Evolutionary conservation across 2,113 vertebrate species (phyloP).

Genomic region (Phalacrocorax carbo): DNA sequence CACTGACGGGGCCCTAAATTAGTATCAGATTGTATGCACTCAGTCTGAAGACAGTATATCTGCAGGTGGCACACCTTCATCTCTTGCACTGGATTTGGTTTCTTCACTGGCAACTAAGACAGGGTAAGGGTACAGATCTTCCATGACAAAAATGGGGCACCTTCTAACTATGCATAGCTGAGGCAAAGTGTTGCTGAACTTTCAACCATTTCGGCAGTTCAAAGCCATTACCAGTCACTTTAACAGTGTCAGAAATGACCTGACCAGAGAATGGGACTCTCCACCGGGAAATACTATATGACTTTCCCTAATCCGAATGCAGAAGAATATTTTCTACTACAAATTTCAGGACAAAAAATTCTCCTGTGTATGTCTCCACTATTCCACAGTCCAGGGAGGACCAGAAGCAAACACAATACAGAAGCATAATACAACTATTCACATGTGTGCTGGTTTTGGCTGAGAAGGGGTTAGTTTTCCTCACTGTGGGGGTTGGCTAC

Average conservation of each 20-base stretch:
- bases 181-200: background rate
- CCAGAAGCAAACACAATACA: background rate
- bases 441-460: background rate
- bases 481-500: too few species aligned
- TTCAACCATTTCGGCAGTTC: background rate
- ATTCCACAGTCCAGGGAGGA: background rate
- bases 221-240: background rate
- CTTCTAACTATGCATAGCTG: background rate
- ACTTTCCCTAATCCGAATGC: background rate
- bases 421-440: background rate
- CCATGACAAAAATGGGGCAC: background rate
- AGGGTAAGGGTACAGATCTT: background rate
- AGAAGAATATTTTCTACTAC: background rate
- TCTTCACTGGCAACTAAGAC: background rate
- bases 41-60: background rate
- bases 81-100: background rate
- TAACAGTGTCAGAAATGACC: background rate
- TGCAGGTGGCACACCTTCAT: background rate
- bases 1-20: background rate
- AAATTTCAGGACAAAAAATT: background rate
- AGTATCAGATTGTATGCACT: background rate
- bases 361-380: background rate
- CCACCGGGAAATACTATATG: background rate
- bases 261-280: background rate
- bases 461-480: too few species aligned